Evolutionary conservation across 2,888 invertebrate species (phyloP), one percentile per base, ranked within the genome.

Genomic region (Troides helena): DNA sequence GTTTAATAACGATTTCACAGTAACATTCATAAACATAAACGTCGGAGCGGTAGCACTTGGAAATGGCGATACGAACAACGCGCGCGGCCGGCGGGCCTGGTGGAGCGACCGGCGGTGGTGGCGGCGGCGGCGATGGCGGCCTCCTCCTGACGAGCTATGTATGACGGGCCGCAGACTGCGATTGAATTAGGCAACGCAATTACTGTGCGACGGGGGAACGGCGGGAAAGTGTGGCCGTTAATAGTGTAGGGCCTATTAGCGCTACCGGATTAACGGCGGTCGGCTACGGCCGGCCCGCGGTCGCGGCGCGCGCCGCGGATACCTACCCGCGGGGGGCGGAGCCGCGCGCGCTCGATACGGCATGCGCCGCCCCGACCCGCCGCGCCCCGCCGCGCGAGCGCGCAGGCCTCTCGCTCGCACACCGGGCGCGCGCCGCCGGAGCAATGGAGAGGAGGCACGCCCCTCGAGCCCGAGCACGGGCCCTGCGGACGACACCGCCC

Each of bases 211-310:
- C 84, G 84, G 84, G 82, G 82, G 81, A 80, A 79, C 78, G 79
- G 77, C 79, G 74, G 80, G 10, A 88, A 88, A 88, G 85, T 79
- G 81, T 81, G 79, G 82, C 83, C 87, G 85, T 88, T 88, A 89
- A 89, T 87, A 86, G 87, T 84, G 80, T 78, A 82, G 75, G 84
- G 85, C 87, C 87, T 86, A 87, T 86, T 83, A 82, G 81, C 74
- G 90, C 90, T 90, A 88, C 92, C 84, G 90, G 87, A 88, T 89
- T 89, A 90, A 90, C 88, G 86, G 86, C 82, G 82, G 77, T 72
- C 81, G 82, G 85, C 86, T 83, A 86, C 81, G 82, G 85, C 86
- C 82, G 86, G 87, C 86, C 84, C 84, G 87, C 87, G 85, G 88
- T 89, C 88, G 89, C 85, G 73, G 46, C 14, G 30, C 3, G 5